These are phyloP conservation scores for Varanus komodoensis DNA, from an alignment of 2,113 vertebrate genomes.

Conservation along the genomic window DNA sequence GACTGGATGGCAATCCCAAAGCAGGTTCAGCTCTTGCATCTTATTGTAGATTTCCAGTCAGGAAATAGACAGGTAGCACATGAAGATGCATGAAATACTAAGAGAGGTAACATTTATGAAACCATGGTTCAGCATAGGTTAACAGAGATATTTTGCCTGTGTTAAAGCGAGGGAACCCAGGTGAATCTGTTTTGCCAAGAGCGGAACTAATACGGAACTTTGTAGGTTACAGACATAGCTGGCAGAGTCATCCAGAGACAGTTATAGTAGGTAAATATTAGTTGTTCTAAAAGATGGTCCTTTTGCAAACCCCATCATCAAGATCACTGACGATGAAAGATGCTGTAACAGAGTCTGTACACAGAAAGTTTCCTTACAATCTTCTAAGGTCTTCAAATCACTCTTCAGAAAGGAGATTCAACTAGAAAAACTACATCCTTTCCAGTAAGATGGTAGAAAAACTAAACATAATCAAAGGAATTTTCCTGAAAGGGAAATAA, in stretches of 20 bases:
- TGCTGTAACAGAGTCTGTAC: neutral
- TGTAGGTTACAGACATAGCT: no score
- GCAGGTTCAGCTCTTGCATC: neutral
- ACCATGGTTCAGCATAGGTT: neutral
- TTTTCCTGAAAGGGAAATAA: neutral
- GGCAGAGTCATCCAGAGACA: neutral
- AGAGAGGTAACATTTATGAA: neutral
- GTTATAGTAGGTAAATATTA: neutral
- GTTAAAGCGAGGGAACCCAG: neutral
- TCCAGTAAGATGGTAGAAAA: neutral
- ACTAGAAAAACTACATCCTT: neutral
- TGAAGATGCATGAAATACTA: neutral
- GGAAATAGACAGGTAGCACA: neutral
- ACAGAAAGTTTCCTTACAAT: neutral
- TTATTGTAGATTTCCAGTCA: neutral
- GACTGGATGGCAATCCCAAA: neutral
- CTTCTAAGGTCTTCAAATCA: neutral
- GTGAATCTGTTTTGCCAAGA: no score
- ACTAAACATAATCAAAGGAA: slow-evolving; percentile 10
- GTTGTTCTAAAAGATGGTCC: neutral
- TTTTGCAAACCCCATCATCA: neutral
- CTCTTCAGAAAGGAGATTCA: slow-evolving; percentile 4
- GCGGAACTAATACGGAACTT: no score
- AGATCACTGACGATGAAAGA: neutral
- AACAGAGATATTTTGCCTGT: neutral